These are phyloP conservation scores for Myotis lucifugus DNA, from an alignment of 2,113 vertebrate genomes.

Conservation along the genomic window DNA sequence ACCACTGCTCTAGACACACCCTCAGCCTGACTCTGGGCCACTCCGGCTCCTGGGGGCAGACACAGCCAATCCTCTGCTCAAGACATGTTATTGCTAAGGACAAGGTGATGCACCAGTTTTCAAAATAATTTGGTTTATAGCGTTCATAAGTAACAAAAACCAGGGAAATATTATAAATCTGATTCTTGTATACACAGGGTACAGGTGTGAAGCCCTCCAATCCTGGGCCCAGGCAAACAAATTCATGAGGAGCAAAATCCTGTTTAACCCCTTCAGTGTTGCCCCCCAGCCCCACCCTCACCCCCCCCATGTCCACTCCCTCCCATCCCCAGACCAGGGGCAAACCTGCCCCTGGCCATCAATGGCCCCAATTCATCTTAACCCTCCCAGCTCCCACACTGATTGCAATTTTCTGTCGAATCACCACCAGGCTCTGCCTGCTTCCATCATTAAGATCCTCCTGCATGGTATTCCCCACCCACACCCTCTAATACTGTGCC, in stretches of 20 bases:
- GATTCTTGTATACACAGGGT: constrained; percentile 82
- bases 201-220: constrained; percentile 78
- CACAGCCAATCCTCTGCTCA: constrained; percentile 81
- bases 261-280: constrained; percentile 74
- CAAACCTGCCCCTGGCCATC: constrained; percentile 52
- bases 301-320: constrained; percentile 46
- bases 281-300: constrained; percentile 65
- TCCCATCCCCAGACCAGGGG: constrained; percentile 60
- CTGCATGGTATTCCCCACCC: constrained; percentile 4
- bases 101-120: constrained; percentile 84
- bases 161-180: constrained; percentile 83
- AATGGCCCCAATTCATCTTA: constrained; percentile 72
- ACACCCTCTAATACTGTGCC: constrained; percentile 65
- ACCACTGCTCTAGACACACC: background rate
- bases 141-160: constrained; percentile 86
- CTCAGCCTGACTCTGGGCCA: constrained; percentile 69
- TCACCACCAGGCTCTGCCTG: constrained; percentile 80
- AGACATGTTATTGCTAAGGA: constrained; percentile 87
- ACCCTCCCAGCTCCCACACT: constrained; percentile 67
- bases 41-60: constrained; percentile 80
- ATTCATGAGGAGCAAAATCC: constrained; percentile 77
- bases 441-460: constrained; percentile 69
- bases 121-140: constrained; percentile 89
- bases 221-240: constrained; percentile 78
- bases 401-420: constrained; percentile 76